Conservation (phyloP, 2,113 vertebrate genomes). For the Serilophus lunatus region DNA sequence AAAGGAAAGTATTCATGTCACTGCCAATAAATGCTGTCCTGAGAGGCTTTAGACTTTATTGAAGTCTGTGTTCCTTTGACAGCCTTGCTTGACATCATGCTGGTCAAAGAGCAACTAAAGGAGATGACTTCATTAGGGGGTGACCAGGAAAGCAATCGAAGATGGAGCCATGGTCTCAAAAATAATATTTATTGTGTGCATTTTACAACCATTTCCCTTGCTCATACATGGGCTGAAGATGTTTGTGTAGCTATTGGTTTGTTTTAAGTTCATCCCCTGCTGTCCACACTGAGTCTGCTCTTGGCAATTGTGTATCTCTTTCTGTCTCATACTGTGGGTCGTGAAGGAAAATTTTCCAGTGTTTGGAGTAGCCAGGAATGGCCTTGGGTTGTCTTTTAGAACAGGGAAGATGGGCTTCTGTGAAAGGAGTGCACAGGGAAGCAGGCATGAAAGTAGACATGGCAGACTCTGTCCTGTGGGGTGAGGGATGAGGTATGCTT, state of each 20-base stretch:
- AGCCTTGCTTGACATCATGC: background rate
- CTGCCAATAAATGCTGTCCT: background rate
- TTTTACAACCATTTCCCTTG: background rate
- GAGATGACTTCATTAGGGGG: background rate
- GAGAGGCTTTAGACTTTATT: background rate
- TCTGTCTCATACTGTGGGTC: background rate
- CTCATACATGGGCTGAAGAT: background rate
- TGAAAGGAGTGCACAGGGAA: background rate
- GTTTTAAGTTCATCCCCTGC: background rate
- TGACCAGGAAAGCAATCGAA: background rate
- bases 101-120: background rate
- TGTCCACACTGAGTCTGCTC: background rate
- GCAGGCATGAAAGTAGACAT: background rate
- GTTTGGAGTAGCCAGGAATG: background rate
- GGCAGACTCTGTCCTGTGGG: background rate
- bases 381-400: background rate
- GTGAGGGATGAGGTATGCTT: background rate
- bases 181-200: background rate
- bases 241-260: background rate
- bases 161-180: background rate
- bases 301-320: background rate
- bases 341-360: background rate
- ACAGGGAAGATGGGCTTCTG: background rate
- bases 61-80: background rate
- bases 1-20: background rate